phyloP scores from a whole-genome alignment of 2,888 invertebrate genomes.

The Osmoderma eremita region DNA sequence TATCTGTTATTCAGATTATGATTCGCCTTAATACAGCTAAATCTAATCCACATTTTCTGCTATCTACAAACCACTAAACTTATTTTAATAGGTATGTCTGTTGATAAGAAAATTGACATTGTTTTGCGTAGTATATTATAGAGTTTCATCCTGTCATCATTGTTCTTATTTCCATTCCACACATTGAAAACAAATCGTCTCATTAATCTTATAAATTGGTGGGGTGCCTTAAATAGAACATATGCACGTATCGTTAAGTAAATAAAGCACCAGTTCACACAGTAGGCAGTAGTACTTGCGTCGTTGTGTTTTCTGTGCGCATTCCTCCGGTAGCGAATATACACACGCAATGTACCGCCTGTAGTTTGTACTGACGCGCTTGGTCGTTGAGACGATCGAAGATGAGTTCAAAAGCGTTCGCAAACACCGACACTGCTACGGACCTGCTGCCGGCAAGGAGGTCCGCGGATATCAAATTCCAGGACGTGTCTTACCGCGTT shows the following conservation, averaged over 20 bases:
- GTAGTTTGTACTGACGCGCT: neutral
- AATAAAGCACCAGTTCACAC: slow-evolving; percentile 8
- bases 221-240: slow-evolving; percentile 33
- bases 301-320: neutral
- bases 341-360: neutral
- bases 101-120: too few species aligned
- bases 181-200: slow-evolving; percentile 59
- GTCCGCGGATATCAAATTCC: slow-evolving; percentile 84
- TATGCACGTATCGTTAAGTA: neutral
- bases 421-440: neutral
- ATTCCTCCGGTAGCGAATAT: neutral
- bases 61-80: too few species aligned
- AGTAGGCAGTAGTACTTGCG: neutral
- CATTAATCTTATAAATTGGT: slow-evolving; percentile 25
- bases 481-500: slow-evolving; percentile 83
- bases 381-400: neutral
- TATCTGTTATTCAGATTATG: too few species aligned
- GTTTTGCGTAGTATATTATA: too few species aligned
- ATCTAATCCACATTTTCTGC: too few species aligned
- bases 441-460: slow-evolving; percentile 65
- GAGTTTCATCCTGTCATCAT: too few species aligned
- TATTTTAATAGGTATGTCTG: too few species aligned
- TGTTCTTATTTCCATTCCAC: too few species aligned
- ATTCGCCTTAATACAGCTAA: too few species aligned
- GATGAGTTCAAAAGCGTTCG: neutral